Conservation (phyloP, 1,140 invertebrate genomes). For the Platorchestia sp. region DNA sequence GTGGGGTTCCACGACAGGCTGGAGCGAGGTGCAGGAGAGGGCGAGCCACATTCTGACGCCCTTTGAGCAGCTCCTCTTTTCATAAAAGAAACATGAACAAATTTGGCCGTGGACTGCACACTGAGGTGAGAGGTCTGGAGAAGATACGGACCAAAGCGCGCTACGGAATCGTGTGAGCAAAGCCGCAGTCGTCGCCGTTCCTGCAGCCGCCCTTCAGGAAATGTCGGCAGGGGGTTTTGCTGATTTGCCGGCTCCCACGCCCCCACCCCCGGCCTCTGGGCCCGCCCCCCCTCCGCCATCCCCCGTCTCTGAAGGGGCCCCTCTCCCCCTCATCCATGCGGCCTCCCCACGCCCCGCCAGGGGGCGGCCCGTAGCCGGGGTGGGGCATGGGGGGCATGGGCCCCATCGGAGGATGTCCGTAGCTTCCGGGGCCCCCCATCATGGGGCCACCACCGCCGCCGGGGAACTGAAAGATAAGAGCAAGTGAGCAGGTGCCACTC, state of each 20-base stretch:
- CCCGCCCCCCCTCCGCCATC: background rate
- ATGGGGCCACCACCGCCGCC: conserved; percentile 4
- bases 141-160: too few relatives aligned
- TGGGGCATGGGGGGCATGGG: conserved; percentile 39
- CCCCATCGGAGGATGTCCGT: background rate
- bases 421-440: conserved; percentile 16
- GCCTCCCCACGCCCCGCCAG: background rate
- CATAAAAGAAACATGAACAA: too few relatives aligned
- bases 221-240: conserved; percentile 14
- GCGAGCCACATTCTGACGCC: too few relatives aligned
- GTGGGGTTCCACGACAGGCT: too few relatives aligned
- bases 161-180: background rate
- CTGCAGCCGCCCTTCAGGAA: conserved; percentile 36
- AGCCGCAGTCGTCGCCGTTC: background rate
- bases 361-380: conserved; percentile 11
- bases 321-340: background rate
- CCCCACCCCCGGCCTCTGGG: background rate
- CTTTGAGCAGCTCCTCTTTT: too few relatives aligned
- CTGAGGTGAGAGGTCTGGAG: too few relatives aligned
- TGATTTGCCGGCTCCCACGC: background rate
- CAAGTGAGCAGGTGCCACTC: background rate
- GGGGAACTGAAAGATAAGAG: background rate
- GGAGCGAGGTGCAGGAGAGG: too few relatives aligned
- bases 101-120: too few relatives aligned
- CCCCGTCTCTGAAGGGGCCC: background rate